A percentile compares a stretch with the other conserved stretches of the same genome.
These are phyloP conservation scores for Sitta europaea DNA, from an alignment of 2,113 vertebrate species.

Conservation along the genomic window DNA sequence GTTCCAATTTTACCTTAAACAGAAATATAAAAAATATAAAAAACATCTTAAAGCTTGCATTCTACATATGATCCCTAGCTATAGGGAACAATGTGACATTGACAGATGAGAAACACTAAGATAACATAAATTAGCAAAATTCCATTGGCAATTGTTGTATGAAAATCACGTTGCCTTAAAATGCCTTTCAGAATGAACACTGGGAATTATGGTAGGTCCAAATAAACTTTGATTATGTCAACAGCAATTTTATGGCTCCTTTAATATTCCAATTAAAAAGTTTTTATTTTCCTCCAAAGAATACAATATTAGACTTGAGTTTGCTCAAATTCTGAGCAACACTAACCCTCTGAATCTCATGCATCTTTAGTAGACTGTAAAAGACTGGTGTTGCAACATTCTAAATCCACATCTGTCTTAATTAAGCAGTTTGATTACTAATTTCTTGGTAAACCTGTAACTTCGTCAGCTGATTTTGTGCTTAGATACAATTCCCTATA, in stretches of 20 bases:
- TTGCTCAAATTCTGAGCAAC: background rate
- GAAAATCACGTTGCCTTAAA: background rate
- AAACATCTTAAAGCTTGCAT: background rate
- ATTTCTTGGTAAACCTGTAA: background rate
- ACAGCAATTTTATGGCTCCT: background rate
- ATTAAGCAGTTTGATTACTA: background rate
- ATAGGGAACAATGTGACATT: background rate
- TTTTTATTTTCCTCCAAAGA: background rate
- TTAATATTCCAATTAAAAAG: background rate
- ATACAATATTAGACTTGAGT: background rate
- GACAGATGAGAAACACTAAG: slow-evolving; percentile 29
- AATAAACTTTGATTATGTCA: background rate
- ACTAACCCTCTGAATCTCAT: background rate
- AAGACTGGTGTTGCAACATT: background rate
- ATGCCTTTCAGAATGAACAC: slow-evolving; percentile 1
- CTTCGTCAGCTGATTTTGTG: background rate
- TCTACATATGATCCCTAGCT: background rate
- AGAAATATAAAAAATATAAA: background rate
- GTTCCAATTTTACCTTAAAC: background rate
- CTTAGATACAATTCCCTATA: background rate
- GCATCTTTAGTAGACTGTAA: background rate
- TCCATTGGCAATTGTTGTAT: background rate
- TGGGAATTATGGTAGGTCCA: background rate
- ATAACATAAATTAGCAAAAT: background rate
- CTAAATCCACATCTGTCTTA: slow-evolving; percentile 8